Base-by-base conservation (phyloP, 2,797 vertebrate genomes). In the Liasis olivaceus region DNA sequence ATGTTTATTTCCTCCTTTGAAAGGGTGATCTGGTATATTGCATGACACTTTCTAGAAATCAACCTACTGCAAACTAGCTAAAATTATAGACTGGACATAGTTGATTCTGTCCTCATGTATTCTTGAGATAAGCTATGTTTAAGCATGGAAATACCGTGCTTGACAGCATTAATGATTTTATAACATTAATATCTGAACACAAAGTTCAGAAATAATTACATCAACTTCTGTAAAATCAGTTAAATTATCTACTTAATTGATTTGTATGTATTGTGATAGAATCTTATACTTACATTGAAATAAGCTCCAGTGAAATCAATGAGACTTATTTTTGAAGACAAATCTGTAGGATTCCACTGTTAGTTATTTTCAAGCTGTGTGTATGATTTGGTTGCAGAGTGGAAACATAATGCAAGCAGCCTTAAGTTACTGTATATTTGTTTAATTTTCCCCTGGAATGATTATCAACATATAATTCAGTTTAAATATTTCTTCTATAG, bases 361-460 rank as follows among this genome's bases (percentile, higher is more conserved):
- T n/a, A 69, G 9, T 4, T 42, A 7, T 14, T 77, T 42, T 31
- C 36, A 77, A 31, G 17, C 5, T n/a, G 28, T 26, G 22, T 69
- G 66, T n/a, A 11, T 69, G 66, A 54, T 54, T 54, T 54, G 51
- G 51, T 8, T 54, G 8, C 51, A 42, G 42, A 42, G 7, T 88
- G n/a, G 2, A 4, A 94, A 11, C 93, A 95, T 95, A 94, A 96
- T 94, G 89, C 2, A n/a, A 90, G 94, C 42, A 92, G 90, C 60
- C 94, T 89, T 95, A 89, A 95, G 94, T 90, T 89, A 84, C 2
- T 81, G 1, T 94, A 94, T 88, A n/a, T 66, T 92, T 94, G 2
- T 95, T 96, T 91, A 92, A 63, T 88, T 85, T 97, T 94, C 95
- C 69, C 59, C 90, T 31, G 36, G 66, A 69, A 31, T 12, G 28